Conservation (phyloP, 2,888 invertebrate species). For the Nephrotoma flavescens region DNA sequence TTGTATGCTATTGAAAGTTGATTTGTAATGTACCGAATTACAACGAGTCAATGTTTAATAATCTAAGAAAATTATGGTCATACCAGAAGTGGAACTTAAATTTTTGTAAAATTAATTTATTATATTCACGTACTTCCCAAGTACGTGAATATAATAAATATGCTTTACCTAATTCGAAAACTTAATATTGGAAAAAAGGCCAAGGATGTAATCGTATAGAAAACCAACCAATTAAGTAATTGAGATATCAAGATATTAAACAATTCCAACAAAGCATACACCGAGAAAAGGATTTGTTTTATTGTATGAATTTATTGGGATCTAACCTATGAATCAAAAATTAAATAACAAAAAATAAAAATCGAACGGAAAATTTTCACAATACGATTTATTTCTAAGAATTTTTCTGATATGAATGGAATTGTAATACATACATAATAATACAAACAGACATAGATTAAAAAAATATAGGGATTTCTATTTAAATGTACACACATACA, state of each 20-base stretch:
- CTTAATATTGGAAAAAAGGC: neutral
- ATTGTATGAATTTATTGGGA: neutral
- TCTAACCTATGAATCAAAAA: neutral
- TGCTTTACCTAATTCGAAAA: neutral
- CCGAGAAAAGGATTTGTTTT: neutral
- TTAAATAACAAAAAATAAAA: neutral
- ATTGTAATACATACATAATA: neutral
- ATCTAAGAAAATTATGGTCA: neutral
- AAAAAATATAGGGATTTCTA: neutral
- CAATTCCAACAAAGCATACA: neutral
- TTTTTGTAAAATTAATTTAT: neutral
- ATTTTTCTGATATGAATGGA: neutral
- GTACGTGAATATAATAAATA: too few relatives aligned
- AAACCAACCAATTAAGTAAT: neutral
- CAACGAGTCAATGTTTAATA: neutral
- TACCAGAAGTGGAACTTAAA: neutral
- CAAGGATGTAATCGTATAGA: neutral
- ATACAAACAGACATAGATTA: neutral
- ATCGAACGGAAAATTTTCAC: neutral
- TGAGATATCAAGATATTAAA: neutral
- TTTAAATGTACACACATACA: neutral
- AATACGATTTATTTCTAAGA: neutral
- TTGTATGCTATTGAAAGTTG: neutral
- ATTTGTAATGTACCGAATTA: neutral
- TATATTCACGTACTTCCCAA: neutral